Evolutionary conservation across 1,140 invertebrate genomes (phyloP), one percentile per base, ranked within the genome.

Genomic region (Glossosoma conforme): DNA sequence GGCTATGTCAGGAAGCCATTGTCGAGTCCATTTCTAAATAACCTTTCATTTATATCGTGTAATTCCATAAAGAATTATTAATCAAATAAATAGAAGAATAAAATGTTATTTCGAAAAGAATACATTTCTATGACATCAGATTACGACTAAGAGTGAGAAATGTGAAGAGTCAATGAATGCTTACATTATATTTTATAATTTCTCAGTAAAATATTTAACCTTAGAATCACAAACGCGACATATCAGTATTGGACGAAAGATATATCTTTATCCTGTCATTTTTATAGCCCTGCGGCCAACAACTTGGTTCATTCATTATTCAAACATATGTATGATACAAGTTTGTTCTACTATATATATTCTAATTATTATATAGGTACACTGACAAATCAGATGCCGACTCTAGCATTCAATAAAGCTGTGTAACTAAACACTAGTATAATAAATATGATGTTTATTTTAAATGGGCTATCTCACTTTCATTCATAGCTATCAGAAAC

Each of bases 81-180:
- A n/a, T n/a, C n/a, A n/a, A n/a, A n/a, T n/a, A n/a, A n/a, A n/a
- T n/a, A n/a, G n/a, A n/a, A n/a, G n/a, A n/a, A n/a, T n/a, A n/a
- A n/a, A n/a, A n/a, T n/a, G 11, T 38, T 38, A 17, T 17, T 13
- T 10, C n/a, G n/a, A 10, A 38, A 38, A 38, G 4, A 17, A 38
- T 17, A 38, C 20, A 13, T 18, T 18, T 38, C 15, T 18, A 11
- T 38, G n/a, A 18, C 11, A 13, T 17, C 18, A 13, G n/a, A 11
- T 13, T 33, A 33, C 32, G 15, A 13, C 20, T n/a, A 38, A 38
- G 13, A 15, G 36, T 38, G 36, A 38, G 10, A 38, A 38, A 38
- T 38, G 36, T 15, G 18, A 17, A 38, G 36, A 38, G 15, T 38
- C 15, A 45, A 35, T 32, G 17, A 18, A 43, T 10, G 6, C 20